These are phyloP conservation scores for Trochalopteron elliotii DNA, from an alignment of 2,113 vertebrate species.

Conservation along the genomic window DNA sequence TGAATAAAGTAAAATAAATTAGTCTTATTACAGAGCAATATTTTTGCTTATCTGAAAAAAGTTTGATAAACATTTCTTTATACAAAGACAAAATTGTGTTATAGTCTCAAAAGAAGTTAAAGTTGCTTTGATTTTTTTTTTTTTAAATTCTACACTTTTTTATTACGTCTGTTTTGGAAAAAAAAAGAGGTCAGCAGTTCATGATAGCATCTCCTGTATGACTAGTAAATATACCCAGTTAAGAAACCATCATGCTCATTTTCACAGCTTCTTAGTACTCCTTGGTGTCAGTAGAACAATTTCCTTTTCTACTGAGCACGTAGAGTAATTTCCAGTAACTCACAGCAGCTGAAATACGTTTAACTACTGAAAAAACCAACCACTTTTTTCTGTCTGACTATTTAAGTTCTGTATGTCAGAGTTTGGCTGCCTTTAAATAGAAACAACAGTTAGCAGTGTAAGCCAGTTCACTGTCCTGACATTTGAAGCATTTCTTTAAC, in stretches of 20 bases:
- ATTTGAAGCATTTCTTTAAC: background rate
- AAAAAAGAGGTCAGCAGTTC: background rate
- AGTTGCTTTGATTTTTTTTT: background rate
- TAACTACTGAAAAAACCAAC: constrained; percentile 14
- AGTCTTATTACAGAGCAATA: background rate
- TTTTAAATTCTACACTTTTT: background rate
- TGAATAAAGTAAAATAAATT: background rate
- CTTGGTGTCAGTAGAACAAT: constrained; percentile 5
- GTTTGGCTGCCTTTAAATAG: constrained; percentile 8
- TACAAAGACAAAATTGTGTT: background rate
- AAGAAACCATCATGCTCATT: background rate
- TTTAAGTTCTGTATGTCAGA: background rate
- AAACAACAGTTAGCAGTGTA: background rate
- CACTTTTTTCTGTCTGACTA: constrained; percentile 40
- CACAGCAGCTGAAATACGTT: background rate
- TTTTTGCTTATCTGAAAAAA: background rate
- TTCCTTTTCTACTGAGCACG: constrained; percentile 36
- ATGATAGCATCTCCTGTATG: background rate
- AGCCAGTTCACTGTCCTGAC: background rate
- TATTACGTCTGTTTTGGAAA: background rate
- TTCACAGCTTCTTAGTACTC: background rate
- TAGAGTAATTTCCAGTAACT: constrained; percentile 53
- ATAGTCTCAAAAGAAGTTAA: background rate
- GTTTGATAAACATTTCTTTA: background rate
- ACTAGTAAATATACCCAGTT: background rate